Conservation (phyloP, 1,140 invertebrate species). For the Trichonephila clavata region DNA sequence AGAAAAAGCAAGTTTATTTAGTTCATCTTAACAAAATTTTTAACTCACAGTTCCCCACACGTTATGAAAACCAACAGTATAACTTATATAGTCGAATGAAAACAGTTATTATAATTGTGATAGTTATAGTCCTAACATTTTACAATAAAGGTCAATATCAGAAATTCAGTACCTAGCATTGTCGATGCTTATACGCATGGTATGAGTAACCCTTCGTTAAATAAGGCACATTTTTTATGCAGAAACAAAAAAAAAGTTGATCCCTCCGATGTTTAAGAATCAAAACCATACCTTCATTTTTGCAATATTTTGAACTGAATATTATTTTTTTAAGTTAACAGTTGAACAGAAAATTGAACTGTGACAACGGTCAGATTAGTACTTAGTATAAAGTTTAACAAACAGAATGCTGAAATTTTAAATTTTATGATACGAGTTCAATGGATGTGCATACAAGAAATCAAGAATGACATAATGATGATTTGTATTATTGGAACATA, state of each 20-base stretch:
- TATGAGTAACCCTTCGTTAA: not conserved
- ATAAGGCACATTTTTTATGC: not conserved
- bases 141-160: not conserved
- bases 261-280: not conserved
- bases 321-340: no score
- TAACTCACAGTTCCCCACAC: not conserved
- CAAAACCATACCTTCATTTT: not conserved
- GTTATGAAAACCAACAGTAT: not conserved
- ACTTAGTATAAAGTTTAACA: no score
- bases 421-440: no score
- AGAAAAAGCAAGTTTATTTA: not conserved
- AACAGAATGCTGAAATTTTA: no score
- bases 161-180: no score
- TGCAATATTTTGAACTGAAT: not conserved
- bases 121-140: not conserved
- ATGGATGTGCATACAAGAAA: no score
- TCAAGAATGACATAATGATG: no score
- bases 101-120: not conserved
- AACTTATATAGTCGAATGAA: not conserved
- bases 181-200: no score
- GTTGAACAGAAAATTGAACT: no score
- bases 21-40: not conserved
- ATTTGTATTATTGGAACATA: no score
- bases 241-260: not conserved
- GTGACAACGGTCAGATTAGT: no score